Percentiles rank a stretch among this genome's conserved stretches.
These are phyloP conservation scores for Deilephila elpenor DNA, from an alignment of 2,888 invertebrate genomes.

Conservation along the genomic window DNA sequence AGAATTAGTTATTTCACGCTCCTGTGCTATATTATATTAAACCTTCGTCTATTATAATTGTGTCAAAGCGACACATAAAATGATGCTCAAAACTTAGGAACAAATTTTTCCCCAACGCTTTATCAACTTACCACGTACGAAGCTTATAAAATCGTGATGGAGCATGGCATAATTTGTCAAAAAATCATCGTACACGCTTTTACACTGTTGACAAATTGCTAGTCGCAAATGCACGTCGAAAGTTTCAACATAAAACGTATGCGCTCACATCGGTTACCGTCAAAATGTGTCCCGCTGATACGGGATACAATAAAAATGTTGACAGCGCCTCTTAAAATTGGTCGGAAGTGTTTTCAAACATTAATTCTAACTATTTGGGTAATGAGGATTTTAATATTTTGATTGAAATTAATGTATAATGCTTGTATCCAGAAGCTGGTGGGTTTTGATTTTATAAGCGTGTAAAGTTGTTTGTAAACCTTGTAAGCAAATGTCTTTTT, in stretches of 20 bases:
- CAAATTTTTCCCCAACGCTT: not conserved
- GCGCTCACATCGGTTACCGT: conserved; percentile 6
- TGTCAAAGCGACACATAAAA: too few species aligned
- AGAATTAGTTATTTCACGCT: too few species aligned
- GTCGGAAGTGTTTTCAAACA: conserved; percentile 35
- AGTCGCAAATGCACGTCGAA: conserved; percentile 4
- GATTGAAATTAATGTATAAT: not conserved
- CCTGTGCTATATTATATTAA: too few species aligned
- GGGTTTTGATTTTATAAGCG: too few species aligned
- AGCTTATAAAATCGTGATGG: not conserved
- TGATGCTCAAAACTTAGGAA: not conserved
- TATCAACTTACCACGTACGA: not conserved
- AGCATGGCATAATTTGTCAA: conserved; percentile 13
- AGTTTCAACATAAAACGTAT: conserved; percentile 14
- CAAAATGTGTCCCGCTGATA: conserved; percentile 13
- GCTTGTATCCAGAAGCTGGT: not conserved
- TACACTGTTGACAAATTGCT: conserved; percentile 15
- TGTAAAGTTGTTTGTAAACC: too few species aligned
- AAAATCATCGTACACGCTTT: conserved; percentile 12
- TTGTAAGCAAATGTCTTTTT: too few species aligned
- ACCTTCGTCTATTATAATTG: too few species aligned
- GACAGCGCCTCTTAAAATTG: conserved; percentile 37
- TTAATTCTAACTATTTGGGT: conserved; percentile 5
- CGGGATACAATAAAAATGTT: conserved; percentile 12
- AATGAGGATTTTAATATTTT: not conserved